A percentile compares a stretch with the other conserved stretches of the same genome.
phyloP scores from a whole-genome alignment of 2,888 invertebrate genomes.

The Trilocha varians region DNA sequence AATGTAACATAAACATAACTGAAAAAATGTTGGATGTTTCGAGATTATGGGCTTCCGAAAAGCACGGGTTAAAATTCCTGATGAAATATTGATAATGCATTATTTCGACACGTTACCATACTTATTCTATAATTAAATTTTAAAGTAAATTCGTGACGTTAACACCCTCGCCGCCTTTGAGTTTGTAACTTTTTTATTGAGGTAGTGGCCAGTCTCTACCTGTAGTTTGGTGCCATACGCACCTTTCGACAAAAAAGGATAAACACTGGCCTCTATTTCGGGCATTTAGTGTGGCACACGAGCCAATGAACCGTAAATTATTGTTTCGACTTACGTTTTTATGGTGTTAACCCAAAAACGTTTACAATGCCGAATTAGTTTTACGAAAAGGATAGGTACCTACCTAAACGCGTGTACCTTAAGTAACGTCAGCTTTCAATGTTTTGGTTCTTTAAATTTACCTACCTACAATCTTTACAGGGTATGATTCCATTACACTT shows the following conservation, averaged over 20 bases:
- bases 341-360: slow-evolving; percentile 26
- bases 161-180: slow-evolving; percentile 32
- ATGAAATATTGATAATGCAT: slow-evolving; percentile 9
- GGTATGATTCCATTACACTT: too few relatives aligned
- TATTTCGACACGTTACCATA: slow-evolving; percentile 13
- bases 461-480: too few relatives aligned
- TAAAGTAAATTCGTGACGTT: slow-evolving; percentile 31
- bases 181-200: slow-evolving; percentile 42
- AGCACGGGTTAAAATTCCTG: slow-evolving; percentile 5
- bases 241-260: slow-evolving; percentile 59
- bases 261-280: slow-evolving; percentile 48
- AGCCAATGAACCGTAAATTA: slow-evolving; percentile 42
- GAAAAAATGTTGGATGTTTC: slow-evolving; percentile 16
- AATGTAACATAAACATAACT: slow-evolving; percentile 39
- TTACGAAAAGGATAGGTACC: too few relatives aligned
- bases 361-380: too few relatives aligned
- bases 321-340: slow-evolving; percentile 20
- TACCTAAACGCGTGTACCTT: too few relatives aligned
- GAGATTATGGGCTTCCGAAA: slow-evolving; percentile 7
- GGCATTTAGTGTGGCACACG: slow-evolving; percentile 31
- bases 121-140: slow-evolving; percentile 21
- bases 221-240: slow-evolving; percentile 34
- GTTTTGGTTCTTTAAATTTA: too few relatives aligned
- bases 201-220: slow-evolving; percentile 59
- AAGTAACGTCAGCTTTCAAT: too few relatives aligned